phyloP scores from a whole-genome alignment of 2,797 vertebrate species.

The Alcedo atthis region DNA sequence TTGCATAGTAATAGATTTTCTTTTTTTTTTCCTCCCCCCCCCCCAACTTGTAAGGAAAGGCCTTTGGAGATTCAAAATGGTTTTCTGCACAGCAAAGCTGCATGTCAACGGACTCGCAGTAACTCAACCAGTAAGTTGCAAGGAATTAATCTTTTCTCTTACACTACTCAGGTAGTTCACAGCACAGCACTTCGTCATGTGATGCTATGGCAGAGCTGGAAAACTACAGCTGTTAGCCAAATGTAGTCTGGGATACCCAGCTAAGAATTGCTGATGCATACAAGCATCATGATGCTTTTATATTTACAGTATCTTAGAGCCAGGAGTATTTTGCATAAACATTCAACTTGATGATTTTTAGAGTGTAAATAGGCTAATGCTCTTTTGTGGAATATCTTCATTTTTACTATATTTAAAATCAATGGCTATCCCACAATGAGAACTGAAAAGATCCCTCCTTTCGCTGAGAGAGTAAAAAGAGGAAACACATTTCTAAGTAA shows the following conservation, averaged over 20 bases:
- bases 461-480: neutral
- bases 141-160: neutral
- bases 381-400: neutral
- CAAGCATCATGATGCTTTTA: neutral
- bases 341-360: neutral
- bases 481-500: neutral
- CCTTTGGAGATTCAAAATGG: conserved; percentile 59
- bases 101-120: conserved; percentile 81
- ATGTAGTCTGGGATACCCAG: neutral
- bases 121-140: conserved; percentile 86
- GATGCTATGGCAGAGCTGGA: neutral
- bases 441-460: neutral
- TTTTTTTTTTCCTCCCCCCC: neutral
- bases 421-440: fast-evolving
- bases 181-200: fast-evolving
- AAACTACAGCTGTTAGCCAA: neutral
- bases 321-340: neutral
- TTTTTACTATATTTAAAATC: neutral
- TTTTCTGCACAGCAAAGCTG: conserved; percentile 71
- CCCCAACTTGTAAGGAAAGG: conserved; percentile 47
- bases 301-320: neutral
- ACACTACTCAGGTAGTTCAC: neutral
- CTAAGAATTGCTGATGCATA: neutral
- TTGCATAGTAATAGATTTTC: neutral
- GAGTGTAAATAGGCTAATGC: neutral